Evolutionary conservation across 2,888 invertebrate genomes (phyloP), one percentile per base, ranked within the genome.

Genomic region (Limnephilus lunatus): DNA sequence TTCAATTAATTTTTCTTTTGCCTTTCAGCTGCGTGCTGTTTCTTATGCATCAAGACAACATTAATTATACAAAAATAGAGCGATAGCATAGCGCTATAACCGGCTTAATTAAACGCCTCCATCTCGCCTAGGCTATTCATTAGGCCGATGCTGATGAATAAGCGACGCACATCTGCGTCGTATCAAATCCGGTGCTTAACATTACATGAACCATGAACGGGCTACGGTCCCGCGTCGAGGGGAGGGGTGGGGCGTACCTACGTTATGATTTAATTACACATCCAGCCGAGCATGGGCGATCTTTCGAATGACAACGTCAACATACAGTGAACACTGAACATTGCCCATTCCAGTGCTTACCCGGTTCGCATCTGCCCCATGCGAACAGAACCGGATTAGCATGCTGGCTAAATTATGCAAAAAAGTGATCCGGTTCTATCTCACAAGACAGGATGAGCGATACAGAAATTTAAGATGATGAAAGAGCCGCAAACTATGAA

Each of bases 211-310:
- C 53, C 53, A 68, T 68, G 68, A 68, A 68, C 68, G 68, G 68
- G 68, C 68, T n/a, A 25, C 68, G 68, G 68, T 9, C 25, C 25
- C 68, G 25, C 25, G 68, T 9, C 1, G 25, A n/a, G 68, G 68
- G 68, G 0, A 9, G 68, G 68, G 48, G 3, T 48, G 48, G 48
- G 68, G 68, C 68, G 68, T n/a, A 68, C 68, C 68, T 68, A 68
- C 25, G 68, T 85, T 85, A 86, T 86, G 44, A 86, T 86, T 86
- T 86, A 48, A 86, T 86, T 86, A 86, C 48, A 44, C 86, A 86
- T 86, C 44, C 86, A 44, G 48, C 86, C 44, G 86, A 86, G 86
- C 86, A 44, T 25, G 86, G 86, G 48, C 30, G 86, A 86, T 86
- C 44, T 86, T 86, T 85, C 85, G 35, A 85, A 44, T 85, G 85